Evolutionary conservation across 2,797 vertebrate genomes (phyloP).

Genomic region (Leucoraja ocellata): DNA sequence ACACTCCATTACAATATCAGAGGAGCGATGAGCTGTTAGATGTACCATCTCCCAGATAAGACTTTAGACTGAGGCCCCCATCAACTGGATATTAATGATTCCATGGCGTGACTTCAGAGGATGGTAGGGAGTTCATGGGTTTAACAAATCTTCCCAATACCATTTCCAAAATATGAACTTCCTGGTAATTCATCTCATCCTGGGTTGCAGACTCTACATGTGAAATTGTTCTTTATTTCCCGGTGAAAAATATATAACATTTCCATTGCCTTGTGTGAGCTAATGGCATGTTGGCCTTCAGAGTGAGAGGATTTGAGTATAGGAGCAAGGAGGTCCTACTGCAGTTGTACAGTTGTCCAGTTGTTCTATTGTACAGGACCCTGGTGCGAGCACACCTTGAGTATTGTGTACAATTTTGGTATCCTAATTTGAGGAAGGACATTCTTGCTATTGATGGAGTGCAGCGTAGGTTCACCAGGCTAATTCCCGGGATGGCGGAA

Average conservation of each 20-base stretch:
- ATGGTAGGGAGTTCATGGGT: neutral
- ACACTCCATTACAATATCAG: neutral
- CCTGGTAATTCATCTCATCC: slow-evolving; percentile 31
- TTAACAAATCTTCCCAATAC: neutral
- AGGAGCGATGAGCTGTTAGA: slow-evolving; percentile 19
- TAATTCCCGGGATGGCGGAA: no score
- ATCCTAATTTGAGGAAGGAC: no score
- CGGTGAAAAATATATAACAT: neutral
- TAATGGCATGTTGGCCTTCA: no score
- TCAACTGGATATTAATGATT: slow-evolving; percentile 1
- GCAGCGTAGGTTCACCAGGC: no score
- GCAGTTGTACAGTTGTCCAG: no score
- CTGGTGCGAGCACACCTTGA: no score
- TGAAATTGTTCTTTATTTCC: neutral
- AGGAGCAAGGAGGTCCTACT: no score
- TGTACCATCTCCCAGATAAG: slow-evolving; percentile 9
- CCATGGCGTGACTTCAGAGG: slow-evolving; percentile 20
- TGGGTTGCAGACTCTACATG: neutral
- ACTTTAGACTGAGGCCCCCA: neutral
- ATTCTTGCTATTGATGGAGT: no score
- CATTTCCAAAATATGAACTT: neutral
- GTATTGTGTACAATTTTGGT: no score
- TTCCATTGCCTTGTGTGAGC: neutral
- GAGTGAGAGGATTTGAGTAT: no score
- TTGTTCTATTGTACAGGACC: no score